A percentile compares a stretch with the other conserved stretches of the same genome.
Conservation (phyloP, 2,888 invertebrate genomes). For the Tetragonisca angustula region DNA sequence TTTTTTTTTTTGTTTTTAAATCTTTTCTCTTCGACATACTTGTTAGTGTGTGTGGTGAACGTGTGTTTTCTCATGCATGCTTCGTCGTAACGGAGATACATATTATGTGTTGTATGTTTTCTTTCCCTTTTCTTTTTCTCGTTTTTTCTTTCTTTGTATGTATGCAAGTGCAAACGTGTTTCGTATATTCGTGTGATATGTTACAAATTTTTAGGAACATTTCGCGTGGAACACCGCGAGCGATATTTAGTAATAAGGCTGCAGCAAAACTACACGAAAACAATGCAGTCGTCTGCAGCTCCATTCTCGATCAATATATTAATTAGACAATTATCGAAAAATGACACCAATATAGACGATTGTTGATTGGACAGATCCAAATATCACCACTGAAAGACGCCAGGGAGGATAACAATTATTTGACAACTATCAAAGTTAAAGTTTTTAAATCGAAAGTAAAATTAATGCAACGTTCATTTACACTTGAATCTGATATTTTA, state of each 20-base stretch:
- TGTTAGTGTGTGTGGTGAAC: conserved; percentile 49
- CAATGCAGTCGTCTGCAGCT: conserved; percentile 76
- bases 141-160: conserved; percentile 8
- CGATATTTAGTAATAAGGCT: conserved; percentile 72
- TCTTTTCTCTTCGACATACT: conserved; percentile 61
- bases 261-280: conserved; percentile 79
- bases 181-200: conserved; percentile 78
- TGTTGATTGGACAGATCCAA: conserved; percentile 81
- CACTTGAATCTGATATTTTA: no score
- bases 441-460: not conserved
- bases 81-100: not conserved
- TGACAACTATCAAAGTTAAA: not conserved
- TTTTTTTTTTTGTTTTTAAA: conserved; percentile 20
- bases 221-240: conserved; percentile 80
- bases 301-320: conserved; percentile 79
- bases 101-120: not conserved
- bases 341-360: conserved; percentile 83
- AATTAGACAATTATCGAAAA: conserved; percentile 83
- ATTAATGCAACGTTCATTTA: no score
- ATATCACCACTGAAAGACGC: conserved; percentile 79
- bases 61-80: conserved; percentile 44
- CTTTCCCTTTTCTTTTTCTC: no score
- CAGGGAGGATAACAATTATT: conserved; percentile 63
- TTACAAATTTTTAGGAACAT: conserved; percentile 83
- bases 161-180: conserved; percentile 65